Base-by-base conservation (phyloP, 2,113 vertebrate genomes). In the Rhinopithecus roxellana region DNA sequence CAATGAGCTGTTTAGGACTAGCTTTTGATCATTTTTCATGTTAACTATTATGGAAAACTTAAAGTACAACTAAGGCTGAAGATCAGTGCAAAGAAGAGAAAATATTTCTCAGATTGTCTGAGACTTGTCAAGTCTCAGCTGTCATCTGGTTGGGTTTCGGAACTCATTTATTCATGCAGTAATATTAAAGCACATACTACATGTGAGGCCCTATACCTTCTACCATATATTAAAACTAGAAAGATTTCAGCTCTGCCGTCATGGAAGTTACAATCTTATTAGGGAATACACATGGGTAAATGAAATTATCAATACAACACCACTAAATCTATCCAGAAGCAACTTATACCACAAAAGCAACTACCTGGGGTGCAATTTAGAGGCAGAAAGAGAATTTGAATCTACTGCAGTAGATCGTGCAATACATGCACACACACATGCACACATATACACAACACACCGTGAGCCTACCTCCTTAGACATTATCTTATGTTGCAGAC, bases 11-110 rank as follows among this genome's bases (percentile, higher is more conserved):
- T 74, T 81, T 57, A 67, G 5, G 74, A 10, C 64, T 75, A 88
- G 18, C 32, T 50, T 82, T 48, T 78, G 48, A 57, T 83, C 16
- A 11, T 48, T 90, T 74, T 88, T 69, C 77, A 52, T 78, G 35
- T 87, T 93, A 90, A 94, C 35, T 52, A 61, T 57, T 50, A 52
- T 17, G 83, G 74, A 72, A 95, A 91, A 90, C 61, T 64, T 80
- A 30, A 93, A 90, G 35, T 32, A n/a, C 18, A 74, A 30, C 25
- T 86, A 85, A 13, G 38, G n/a, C 78, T 89, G 30, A 35, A 91
- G 89, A 67, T 96, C 81, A 95, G 2, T 40, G 9, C 50, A 90
- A 93, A 32, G 48, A 85, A 35, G 12, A 81, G 23, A 38, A 92
- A 52, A 55, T 30, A 48, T 30, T 88, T 75, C 30, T n/a, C 14